Base-by-base conservation (phyloP, 2,797 vertebrate species). In the Fistularia tabacaria region DNA sequence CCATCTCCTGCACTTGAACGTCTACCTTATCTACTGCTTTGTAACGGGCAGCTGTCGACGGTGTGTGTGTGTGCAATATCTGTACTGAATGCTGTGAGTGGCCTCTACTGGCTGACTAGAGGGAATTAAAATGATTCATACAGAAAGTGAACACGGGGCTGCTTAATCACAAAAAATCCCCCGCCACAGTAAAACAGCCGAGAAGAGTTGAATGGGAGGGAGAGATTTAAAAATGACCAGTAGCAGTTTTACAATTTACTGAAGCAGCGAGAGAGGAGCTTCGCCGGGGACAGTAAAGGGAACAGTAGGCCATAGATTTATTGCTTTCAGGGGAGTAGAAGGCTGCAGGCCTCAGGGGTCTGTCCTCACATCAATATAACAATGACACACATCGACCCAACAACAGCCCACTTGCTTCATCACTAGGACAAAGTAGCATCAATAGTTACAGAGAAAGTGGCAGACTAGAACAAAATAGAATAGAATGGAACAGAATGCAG, bases 31-130 rank as follows among this genome's bases (percentile, higher is more conserved):
- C 41, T 57, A 43, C 51, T 53, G 70, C 63, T 76, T 59, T 57
- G 66, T 70, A 78, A 80, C 36, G 73, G 80, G 82, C 83, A 83
- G 69, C 75, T 84, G 80, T 78, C 67, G 57, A 44, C 41, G 47
- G 58, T 59, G 64, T 59, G 71, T 66, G 69, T 65, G 67, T 54
- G 46, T 59, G 76, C 76, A 73, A 79, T 77, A 79, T 79, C 84
- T 80, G 56, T 89, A 91, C 84, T 75, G 92, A 92, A 93, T 95
- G 93, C 94, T 93, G 91, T 94, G 94, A 98, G 94, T 97, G 96
- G 93, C 96, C 96, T 95, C 95, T 98, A 87, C 95, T 95, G 95
- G 95, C 92, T 94, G 93, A 91, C 92, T 89, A 89, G 91, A 91
- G 89, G 87, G 85, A 87, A 85, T 79, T 90, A 92, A 92, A 90